Percentiles rank a stretch among this genome's conserved stretches.
phyloP scores from a whole-genome alignment of 2,797 vertebrate species.

The Poeciliopsis paucimaculata region DNA sequence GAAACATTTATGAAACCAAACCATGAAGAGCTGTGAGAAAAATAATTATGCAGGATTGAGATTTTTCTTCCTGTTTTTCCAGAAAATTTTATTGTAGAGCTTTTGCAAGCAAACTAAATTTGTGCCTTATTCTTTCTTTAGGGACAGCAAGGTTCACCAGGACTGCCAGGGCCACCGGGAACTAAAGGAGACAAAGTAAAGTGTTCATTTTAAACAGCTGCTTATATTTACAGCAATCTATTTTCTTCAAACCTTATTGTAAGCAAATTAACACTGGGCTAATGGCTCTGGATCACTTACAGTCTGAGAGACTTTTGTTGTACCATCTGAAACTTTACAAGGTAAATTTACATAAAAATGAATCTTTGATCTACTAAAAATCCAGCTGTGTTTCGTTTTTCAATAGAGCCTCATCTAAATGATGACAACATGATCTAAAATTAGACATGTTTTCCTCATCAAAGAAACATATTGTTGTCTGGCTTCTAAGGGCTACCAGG shows the following conservation, averaged over 20 bases:
- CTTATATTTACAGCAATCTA: background rate
- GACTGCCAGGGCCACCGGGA: slow-evolving; percentile 72
- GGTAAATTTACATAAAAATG: background rate
- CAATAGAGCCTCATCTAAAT: background rate
- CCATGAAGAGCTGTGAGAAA: background rate
- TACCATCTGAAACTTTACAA: background rate
- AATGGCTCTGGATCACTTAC: background rate
- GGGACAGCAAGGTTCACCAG: slow-evolving; percentile 73
- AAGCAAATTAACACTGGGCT: background rate
- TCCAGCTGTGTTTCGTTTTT: background rate
- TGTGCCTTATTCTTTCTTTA: slow-evolving; percentile 34
- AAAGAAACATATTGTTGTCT: slow-evolving; percentile 3
- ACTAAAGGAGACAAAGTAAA: slow-evolving; percentile 82
- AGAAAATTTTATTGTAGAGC: background rate
- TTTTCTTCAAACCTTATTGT: background rate
- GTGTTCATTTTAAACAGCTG: slow-evolving; percentile 8
- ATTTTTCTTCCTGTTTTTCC: background rate
- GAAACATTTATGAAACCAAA: background rate
- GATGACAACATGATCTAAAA: background rate
- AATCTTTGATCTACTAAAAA: background rate
- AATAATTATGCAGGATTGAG: background rate
- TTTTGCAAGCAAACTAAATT: background rate
- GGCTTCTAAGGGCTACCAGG: slow-evolving; percentile 76
- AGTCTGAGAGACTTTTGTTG: background rate
- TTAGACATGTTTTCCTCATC: background rate